Conservation (phyloP, 1,140 invertebrate species). For the Achroia grisella region DNA sequence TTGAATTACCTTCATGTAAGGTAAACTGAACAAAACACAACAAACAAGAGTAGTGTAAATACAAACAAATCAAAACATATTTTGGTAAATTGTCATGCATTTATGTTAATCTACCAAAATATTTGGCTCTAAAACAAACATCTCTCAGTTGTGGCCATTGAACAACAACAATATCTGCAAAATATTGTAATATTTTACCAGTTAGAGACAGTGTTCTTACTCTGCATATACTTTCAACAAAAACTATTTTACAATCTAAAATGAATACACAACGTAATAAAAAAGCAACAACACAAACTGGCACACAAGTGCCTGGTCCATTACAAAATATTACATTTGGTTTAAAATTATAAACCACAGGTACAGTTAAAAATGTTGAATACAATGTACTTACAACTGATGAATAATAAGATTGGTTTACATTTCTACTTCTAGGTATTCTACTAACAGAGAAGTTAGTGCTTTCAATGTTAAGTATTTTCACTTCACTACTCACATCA, state of each 20-base stretch:
- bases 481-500: conserved; percentile 86
- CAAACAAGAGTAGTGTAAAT: too few relatives aligned
- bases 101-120: conserved; percentile 77
- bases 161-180: conserved; percentile 91
- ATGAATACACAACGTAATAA: conserved; percentile 80
- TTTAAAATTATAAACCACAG: conserved; percentile 79
- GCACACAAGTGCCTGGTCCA: conserved; percentile 96
- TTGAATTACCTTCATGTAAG: too few relatives aligned
- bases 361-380: conserved; percentile 80
- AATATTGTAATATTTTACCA: conserved; percentile 88
- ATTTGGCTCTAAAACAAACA: conserved; percentile 76
- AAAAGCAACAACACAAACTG: conserved; percentile 84
- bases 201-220: conserved; percentile 91
- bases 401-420: conserved; percentile 89
- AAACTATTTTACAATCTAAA: conserved; percentile 84
- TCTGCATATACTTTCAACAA: conserved; percentile 95
- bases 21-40: too few relatives aligned
- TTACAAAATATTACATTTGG: conserved; percentile 92
- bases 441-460: conserved; percentile 73
- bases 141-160: conserved; percentile 87
- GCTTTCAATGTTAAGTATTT: conserved; percentile 68
- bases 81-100: not conserved
- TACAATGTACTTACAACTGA: conserved; percentile 85
- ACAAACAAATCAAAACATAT: too few relatives aligned
- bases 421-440: conserved; percentile 89